These are phyloP conservation scores for Nicator chloris DNA, from an alignment of 2,113 vertebrate genomes.

Conservation along the genomic window DNA sequence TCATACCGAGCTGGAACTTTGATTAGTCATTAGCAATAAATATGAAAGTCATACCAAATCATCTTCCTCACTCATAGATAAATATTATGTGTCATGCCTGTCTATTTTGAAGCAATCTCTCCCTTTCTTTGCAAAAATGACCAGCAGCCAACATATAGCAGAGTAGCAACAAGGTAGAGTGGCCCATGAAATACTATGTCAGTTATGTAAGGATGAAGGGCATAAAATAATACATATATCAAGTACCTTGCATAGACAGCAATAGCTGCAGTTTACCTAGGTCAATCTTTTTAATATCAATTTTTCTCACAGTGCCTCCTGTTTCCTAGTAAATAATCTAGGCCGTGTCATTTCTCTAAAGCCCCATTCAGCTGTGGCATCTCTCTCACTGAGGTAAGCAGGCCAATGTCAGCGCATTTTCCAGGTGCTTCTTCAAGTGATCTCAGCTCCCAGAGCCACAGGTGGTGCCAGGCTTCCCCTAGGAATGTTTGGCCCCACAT, in stretches of 20 bases:
- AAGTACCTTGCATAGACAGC: neutral
- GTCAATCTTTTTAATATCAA: neutral
- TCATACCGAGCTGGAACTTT: neutral
- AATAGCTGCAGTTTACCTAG: neutral
- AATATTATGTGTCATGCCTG: neutral
- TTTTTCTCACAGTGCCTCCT: neutral
- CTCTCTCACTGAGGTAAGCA: neutral
- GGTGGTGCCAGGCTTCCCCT: neutral
- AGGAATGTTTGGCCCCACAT: fast-evolving
- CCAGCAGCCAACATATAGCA: neutral
- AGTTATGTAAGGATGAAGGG: neutral
- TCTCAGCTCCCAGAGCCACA: neutral
- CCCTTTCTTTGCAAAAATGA: neutral
- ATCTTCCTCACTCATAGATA: constrained; percentile 3
- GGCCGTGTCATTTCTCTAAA: neutral
- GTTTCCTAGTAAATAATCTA: neutral
- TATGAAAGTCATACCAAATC: constrained; percentile 32
- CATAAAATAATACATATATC: neutral
- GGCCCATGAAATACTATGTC: neutral
- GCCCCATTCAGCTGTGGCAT: neutral
- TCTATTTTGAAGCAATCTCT: neutral
- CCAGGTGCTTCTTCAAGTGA: neutral
- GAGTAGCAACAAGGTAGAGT: neutral
- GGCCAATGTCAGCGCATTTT: neutral
- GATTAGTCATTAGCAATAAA: constrained; percentile 38